These are phyloP conservation scores for Lissonota sp. DNA, from an alignment of 2,888 invertebrate species.

Conservation along the genomic window DNA sequence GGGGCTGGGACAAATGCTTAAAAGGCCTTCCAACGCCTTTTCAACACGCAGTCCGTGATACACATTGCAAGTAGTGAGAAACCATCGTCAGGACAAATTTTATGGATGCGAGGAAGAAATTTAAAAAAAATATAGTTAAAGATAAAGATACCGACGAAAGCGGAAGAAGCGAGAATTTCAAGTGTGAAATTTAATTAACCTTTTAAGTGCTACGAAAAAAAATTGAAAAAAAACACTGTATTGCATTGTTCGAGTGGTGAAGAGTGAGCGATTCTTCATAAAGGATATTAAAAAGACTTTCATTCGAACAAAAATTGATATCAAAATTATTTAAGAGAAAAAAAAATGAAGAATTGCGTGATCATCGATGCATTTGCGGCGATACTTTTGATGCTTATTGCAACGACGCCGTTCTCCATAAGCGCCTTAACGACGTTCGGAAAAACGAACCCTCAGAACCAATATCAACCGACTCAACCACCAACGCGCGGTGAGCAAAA, in stretches of 20 bases:
- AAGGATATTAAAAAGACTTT: slow-evolving; percentile 14
- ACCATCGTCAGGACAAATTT: slow-evolving; percentile 16
- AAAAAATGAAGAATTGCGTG: slow-evolving; percentile 57
- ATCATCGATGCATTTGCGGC: slow-evolving; percentile 52
- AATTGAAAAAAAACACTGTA: slow-evolving; percentile 3
- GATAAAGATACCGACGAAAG: background rate
- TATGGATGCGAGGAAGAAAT: slow-evolving; percentile 15
- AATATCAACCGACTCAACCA: slow-evolving; percentile 84
- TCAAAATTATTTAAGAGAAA: slow-evolving; percentile 3
- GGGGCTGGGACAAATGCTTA: slow-evolving; percentile 77
- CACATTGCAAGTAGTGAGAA: slow-evolving; percentile 67
- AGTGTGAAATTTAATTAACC: slow-evolving; percentile 27
- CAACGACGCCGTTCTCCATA: slow-evolving; percentile 84
- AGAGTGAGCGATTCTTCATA: slow-evolving; percentile 22
- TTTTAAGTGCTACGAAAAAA: slow-evolving; percentile 22
- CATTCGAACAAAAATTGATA: background rate
- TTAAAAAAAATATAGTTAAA: slow-evolving; percentile 3
- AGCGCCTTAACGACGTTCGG: slow-evolving; percentile 90
- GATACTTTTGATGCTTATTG: slow-evolving; percentile 59
- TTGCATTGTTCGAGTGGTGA: slow-evolving; percentile 12
- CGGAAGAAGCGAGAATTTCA: slow-evolving; percentile 16
- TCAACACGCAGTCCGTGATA: slow-evolving; percentile 79
- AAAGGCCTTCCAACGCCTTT: slow-evolving; percentile 80
- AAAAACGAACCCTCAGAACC: slow-evolving; percentile 87
- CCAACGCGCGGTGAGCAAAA: slow-evolving; percentile 85